These are phyloP conservation scores for Leguminivora glycinivorella DNA, from an alignment of 1,140 invertebrate genomes.

Conservation along the genomic window DNA sequence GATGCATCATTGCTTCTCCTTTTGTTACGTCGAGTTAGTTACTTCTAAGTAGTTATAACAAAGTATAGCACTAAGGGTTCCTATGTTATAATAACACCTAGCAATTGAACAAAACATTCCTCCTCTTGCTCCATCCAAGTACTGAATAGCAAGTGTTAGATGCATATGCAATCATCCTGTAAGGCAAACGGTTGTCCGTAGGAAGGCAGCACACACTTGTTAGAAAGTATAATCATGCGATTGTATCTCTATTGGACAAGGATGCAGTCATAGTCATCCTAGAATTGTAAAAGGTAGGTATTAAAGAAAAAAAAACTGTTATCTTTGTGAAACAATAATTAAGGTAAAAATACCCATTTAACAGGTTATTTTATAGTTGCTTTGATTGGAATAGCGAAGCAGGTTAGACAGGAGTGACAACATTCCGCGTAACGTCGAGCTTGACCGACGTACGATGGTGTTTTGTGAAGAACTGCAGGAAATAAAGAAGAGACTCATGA, in stretches of 20 bases:
- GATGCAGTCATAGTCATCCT: conserved; percentile 35
- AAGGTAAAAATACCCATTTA: not conserved
- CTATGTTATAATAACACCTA: not conserved
- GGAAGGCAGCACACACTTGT: conserved; percentile 52
- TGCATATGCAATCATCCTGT: conserved; percentile 41
- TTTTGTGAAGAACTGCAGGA: conserved; percentile 16
- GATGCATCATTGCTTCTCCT: too few relatives aligned
- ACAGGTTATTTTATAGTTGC: conserved; percentile 7
- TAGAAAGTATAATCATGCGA: conserved; percentile 56
- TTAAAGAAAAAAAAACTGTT: not conserved
- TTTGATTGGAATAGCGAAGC: conserved; percentile 15
- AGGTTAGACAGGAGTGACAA: conserved; percentile 12
- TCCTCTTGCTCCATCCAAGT: conserved; percentile 27
- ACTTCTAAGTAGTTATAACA: too few relatives aligned
- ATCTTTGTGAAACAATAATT: not conserved
- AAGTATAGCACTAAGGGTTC: too few relatives aligned
- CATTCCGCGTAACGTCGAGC: conserved; percentile 9
- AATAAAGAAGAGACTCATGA: conserved; percentile 11
- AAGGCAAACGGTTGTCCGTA: conserved; percentile 38
- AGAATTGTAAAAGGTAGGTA: not conserved
- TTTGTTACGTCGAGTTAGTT: too few relatives aligned
- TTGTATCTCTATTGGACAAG: conserved; percentile 49
- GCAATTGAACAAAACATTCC: conserved; percentile 27
- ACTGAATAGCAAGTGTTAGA: conserved; percentile 37
- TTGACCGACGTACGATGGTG: not conserved